phyloP scores from a whole-genome alignment of 2,113 vertebrate genomes.

The Tupaia tana region DNA sequence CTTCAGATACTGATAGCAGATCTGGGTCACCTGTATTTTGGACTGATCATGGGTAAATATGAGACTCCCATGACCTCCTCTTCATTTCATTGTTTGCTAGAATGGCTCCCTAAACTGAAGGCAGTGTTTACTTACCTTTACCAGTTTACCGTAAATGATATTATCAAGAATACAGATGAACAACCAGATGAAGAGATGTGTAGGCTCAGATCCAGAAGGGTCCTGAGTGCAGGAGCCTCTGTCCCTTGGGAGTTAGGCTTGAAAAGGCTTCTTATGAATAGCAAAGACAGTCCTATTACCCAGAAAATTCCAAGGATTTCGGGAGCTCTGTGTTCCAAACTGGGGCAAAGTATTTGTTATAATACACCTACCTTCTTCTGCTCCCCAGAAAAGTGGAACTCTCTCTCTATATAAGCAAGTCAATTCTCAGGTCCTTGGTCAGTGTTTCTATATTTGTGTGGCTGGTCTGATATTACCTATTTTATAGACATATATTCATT shows the following conservation, averaged over 20 bases:
- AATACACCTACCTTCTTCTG: background rate
- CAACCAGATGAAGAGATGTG: background rate
- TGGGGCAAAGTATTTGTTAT: background rate
- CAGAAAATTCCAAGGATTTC: background rate
- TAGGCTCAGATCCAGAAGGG: background rate
- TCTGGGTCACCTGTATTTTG: background rate
- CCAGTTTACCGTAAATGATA: background rate
- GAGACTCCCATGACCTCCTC: too few relatives aligned
- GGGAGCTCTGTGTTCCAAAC: background rate
- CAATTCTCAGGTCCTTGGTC: background rate
- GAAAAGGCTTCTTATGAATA: background rate
- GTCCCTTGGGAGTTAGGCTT: background rate
- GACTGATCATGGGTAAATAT: too few relatives aligned
- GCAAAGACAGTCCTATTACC: background rate
- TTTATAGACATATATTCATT: background rate
- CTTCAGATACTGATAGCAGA: background rate
- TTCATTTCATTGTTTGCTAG: background rate
- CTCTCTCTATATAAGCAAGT: background rate
- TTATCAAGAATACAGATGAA: background rate
- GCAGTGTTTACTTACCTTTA: background rate
- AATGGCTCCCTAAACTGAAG: background rate
- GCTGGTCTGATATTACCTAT: background rate
- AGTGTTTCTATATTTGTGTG: background rate
- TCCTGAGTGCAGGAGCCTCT: background rate
- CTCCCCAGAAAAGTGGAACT: background rate